Percentiles rank a stretch among this genome's conserved stretches.
phyloP scores from a whole-genome alignment of 1,140 invertebrate genomes.

The Lordiphosa collinella region DNA sequence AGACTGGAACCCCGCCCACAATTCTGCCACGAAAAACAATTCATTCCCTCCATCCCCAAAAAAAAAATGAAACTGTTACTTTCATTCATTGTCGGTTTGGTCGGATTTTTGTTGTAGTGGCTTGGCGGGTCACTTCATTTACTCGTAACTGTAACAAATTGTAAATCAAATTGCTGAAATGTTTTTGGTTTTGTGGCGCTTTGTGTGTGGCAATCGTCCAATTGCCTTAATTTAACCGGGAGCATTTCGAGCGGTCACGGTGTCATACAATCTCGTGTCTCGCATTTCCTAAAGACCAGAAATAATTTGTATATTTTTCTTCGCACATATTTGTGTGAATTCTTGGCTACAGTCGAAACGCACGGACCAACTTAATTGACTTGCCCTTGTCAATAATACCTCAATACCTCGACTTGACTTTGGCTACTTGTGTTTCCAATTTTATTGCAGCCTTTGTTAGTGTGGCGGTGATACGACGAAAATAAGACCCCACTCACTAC shows the following conservation, averaged over 20 bases:
- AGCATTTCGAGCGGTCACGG: conserved; percentile 31
- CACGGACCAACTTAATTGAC: too few relatives aligned
- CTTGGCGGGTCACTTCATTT: conserved; percentile 11
- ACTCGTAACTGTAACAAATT: conserved; percentile 31
- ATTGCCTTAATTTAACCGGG: conserved; percentile 31
- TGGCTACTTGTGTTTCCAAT: too few relatives aligned
- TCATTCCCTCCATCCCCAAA: not conserved
- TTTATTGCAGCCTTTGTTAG: too few relatives aligned
- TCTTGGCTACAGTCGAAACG: too few relatives aligned
- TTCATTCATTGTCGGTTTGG: conserved; percentile 20
- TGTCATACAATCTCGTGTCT: conserved; percentile 19
- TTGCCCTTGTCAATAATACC: not conserved
- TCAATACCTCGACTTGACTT: too few relatives aligned
- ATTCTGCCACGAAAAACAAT: conserved; percentile 22
- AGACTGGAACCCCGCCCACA: conserved; percentile 22
- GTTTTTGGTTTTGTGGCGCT: conserved; percentile 13
- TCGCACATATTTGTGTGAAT: too few relatives aligned
- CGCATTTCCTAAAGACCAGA: conserved; percentile 5
- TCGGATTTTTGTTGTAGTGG: not conserved
- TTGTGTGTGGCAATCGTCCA: conserved; percentile 30
- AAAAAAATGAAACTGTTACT: conserved; percentile 23
- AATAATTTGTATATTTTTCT: too few relatives aligned
- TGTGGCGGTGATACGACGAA: too few relatives aligned
- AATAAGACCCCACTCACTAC: too few relatives aligned
- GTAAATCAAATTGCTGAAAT: conserved; percentile 37